Evolutionary conservation across 2,113 vertebrate genomes (phyloP), one percentile per base, ranked within the genome.

Genomic region (Myxocyprinus asiaticus): DNA sequence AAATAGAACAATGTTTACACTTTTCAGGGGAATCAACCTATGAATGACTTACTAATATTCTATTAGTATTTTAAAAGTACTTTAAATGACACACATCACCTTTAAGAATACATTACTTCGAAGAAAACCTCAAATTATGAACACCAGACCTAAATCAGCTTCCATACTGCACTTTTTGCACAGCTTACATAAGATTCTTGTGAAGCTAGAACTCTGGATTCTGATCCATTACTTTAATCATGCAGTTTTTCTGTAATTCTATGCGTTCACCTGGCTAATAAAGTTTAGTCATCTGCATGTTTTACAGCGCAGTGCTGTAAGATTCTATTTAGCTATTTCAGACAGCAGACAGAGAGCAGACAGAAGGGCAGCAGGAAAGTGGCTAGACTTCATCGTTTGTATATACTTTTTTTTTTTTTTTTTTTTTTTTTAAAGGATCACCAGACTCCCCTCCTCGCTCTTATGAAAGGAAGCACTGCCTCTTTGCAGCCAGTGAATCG

Each of bases 351-450:
- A 85, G 22, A 33, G 22, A 33, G 91, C 91, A 94, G 93, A 94
- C 84, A 89, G 91, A 92, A 93, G 87, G 22, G 22, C 22, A 92
- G 89, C 93, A 97, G 95, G 95, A 95, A 97, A 96, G 93, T 82
- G 94, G 94, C 95, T 92, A 98, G 96, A 97, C 96, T 90, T 85
- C 85, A 89, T 89, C 91, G 92, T 96, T 95, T 96, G 95, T 96
- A 93, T 97, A 92, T 33, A 33, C 22, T 1, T 33, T 33, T 1
- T 33, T 33, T 33, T 1, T 33, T 33, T 1, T 33, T 33, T 1
- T 33, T 33, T 33, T 1, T 33, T 33, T 33, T 96, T 93, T 93
- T 94, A 85, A 90, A 94, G 94, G 94, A 92, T 94, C 92, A 95
- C 94, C 92, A 94, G 92, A 92, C 92, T 93, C 94, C 75, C 64